Percentiles rank a stretch among this genome's conserved stretches.
These are phyloP conservation scores for Anthophora plumipes DNA, from an alignment of 2,888 invertebrate species.

Conservation along the genomic window DNA sequence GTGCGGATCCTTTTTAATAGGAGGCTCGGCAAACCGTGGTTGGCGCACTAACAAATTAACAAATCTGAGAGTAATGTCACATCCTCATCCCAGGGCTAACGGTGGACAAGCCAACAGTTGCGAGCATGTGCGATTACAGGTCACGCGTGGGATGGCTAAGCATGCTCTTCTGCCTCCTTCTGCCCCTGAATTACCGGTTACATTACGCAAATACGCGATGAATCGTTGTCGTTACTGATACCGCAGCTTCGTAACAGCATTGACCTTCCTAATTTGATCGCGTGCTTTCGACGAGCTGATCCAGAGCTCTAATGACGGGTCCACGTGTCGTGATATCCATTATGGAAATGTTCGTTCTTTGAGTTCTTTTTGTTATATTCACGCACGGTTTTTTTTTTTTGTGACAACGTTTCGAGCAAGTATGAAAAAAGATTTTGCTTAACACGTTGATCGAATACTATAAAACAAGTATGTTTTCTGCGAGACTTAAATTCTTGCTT, in stretches of 20 bases:
- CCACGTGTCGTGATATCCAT: neutral
- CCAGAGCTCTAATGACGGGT: neutral
- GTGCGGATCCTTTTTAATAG: constrained; percentile 26
- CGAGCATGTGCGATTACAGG: constrained; percentile 8
- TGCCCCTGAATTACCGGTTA: constrained; percentile 60
- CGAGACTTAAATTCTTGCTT: too few species aligned
- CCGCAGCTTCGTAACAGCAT: constrained; percentile 55
- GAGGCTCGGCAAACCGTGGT: constrained; percentile 60
- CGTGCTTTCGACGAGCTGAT: constrained; percentile 47
- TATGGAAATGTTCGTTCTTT: too few species aligned
- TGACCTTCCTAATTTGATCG: constrained; percentile 77
- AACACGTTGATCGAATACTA: too few species aligned
- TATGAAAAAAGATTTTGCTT: too few species aligned
- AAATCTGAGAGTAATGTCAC: constrained; percentile 77
- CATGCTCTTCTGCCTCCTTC: constrained; percentile 15
- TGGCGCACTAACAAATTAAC: constrained; percentile 78
- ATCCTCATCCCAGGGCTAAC: constrained; percentile 73
- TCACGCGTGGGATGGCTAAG: constrained; percentile 49
- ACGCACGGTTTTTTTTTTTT: too few species aligned
- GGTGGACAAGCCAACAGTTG: constrained; percentile 8
- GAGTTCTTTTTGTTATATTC: too few species aligned
- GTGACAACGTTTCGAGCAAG: too few species aligned
- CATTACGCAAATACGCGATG: constrained; percentile 26
- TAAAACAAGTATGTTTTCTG: too few species aligned
- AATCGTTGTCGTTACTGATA: constrained; percentile 2